These are phyloP conservation scores for Ferdinandea cuprea DNA, from an alignment of 2,888 invertebrate species.

Conservation along the genomic window DNA sequence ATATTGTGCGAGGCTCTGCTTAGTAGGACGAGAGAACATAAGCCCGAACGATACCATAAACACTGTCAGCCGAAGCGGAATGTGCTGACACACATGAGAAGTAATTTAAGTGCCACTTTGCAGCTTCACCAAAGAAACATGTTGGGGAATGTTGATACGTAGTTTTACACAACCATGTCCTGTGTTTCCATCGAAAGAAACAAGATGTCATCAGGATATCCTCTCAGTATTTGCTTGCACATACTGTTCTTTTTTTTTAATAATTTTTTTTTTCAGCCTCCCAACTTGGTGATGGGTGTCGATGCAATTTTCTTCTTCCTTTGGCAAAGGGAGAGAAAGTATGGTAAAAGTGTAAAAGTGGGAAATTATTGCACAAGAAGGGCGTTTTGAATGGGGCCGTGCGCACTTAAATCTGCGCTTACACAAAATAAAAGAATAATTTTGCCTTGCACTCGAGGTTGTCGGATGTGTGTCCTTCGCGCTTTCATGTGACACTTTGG, in stretches of 20 bases:
- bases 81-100: slow-evolving; percentile 71
- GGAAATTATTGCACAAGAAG: slow-evolving; percentile 59
- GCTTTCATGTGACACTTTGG: slow-evolving; percentile 33
- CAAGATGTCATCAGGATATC: slow-evolving; percentile 73
- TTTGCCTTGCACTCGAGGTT: slow-evolving; percentile 38
- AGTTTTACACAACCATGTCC: slow-evolving; percentile 20
- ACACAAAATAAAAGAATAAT: slow-evolving; percentile 58
- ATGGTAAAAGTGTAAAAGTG: slow-evolving; percentile 45
- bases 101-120: slow-evolving; percentile 69
- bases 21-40: slow-evolving; percentile 47
- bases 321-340: slow-evolving; percentile 11
- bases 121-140: slow-evolving; percentile 4
- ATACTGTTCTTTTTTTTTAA: slow-evolving; percentile 47
- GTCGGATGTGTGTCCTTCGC: slow-evolving; percentile 55
- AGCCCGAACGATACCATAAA: slow-evolving; percentile 59
- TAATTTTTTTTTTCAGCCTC: slow-evolving; percentile 21
- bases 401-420: slow-evolving; percentile 56
- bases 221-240: slow-evolving; percentile 58
- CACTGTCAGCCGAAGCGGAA: slow-evolving; percentile 63
- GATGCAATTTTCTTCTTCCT: slow-evolving; percentile 61
- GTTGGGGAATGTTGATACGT: slow-evolving; percentile 37
- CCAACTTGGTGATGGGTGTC: slow-evolving; percentile 53
- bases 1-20: slow-evolving; percentile 17
- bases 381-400: slow-evolving; percentile 51
- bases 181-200: slow-evolving; percentile 57